Conservation (phyloP, 2,888 invertebrate species). For the Ormyrus thymus region DNA sequence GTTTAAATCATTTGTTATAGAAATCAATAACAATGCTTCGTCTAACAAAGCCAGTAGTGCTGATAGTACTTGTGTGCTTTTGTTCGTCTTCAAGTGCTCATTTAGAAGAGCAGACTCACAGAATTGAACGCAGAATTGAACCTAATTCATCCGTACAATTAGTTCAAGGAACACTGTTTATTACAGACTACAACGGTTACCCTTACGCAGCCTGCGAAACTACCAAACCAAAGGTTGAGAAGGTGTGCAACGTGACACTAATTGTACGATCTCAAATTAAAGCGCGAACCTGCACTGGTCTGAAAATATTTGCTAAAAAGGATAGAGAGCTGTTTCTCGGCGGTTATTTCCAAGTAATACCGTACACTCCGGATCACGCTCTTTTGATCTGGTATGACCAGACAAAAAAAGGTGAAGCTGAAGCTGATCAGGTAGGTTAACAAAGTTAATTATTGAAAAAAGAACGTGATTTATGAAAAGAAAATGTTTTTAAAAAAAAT, state of each 20-base stretch:
- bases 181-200: slow-evolving; percentile 1
- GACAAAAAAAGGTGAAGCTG: not conserved
- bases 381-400: slow-evolving; percentile 31
- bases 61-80: too few species aligned
- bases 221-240: slow-evolving; percentile 25
- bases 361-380: slow-evolving; percentile 3
- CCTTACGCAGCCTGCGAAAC: slow-evolving; percentile 25
- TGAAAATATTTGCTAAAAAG: slow-evolving; percentile 19
- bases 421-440: not conserved
- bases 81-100: too few species aligned
- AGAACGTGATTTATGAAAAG: too few species aligned
- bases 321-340: slow-evolving; percentile 30
- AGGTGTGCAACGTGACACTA: slow-evolving; percentile 19
- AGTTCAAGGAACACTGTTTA: slow-evolving; percentile 35
- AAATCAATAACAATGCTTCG: too few species aligned
- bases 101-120: too few species aligned
- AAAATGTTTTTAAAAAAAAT: too few species aligned
- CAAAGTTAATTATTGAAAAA: not conserved
- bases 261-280: not conserved
- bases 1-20: too few species aligned
- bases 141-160: not conserved
- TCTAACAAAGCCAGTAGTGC: too few species aligned
- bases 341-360: slow-evolving; percentile 40
- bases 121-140: too few species aligned
- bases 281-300: slow-evolving; percentile 12